A percentile compares a stretch with the other conserved stretches of the same genome.
These are phyloP conservation scores for Scophthalmus maximus DNA, from an alignment of 2,113 vertebrate species.

Conservation along the genomic window DNA sequence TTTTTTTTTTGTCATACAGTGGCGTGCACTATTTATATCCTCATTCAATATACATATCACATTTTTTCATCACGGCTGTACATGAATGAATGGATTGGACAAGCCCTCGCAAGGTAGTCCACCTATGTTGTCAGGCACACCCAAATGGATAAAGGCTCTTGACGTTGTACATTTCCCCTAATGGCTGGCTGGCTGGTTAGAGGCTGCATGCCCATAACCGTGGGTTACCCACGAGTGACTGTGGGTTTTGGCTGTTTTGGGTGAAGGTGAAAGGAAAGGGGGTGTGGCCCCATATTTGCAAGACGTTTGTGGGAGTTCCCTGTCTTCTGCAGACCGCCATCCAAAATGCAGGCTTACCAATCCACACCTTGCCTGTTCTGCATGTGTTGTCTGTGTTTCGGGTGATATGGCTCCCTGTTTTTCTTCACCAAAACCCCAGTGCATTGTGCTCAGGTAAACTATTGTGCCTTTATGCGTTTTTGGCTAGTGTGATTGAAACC, in stretches of 20 bases:
- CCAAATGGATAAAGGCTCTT: slow-evolving; percentile 46
- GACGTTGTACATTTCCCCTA: slow-evolving; percentile 44
- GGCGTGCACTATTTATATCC: slow-evolving; percentile 76
- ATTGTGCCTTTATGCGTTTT: slow-evolving; percentile 39
- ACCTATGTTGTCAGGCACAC: slow-evolving; percentile 44
- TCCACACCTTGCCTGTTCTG: slow-evolving; percentile 8
- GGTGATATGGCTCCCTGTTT: slow-evolving; percentile 1
- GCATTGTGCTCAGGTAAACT: slow-evolving; percentile 36
- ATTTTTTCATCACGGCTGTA: slow-evolving; percentile 65
- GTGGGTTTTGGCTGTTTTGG: slow-evolving; percentile 64
- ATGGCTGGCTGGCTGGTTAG: slow-evolving; percentile 54
- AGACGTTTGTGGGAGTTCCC: slow-evolving; percentile 40
- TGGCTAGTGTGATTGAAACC: slow-evolving; percentile 47
- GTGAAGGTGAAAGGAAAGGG: slow-evolving; percentile 51
- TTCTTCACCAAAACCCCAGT: neutral
- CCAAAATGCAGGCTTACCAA: slow-evolving; percentile 26
- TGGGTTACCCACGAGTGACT: slow-evolving; percentile 75
- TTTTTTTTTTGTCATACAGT: slow-evolving; percentile 50
- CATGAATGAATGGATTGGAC: slow-evolving; percentile 68
- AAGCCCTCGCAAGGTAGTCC: slow-evolving; percentile 37
- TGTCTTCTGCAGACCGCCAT: slow-evolving; percentile 45
- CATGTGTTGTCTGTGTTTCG: slow-evolving; percentile 25
- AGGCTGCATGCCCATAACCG: slow-evolving; percentile 57
- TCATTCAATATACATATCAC: slow-evolving; percentile 77
- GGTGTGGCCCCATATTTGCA: slow-evolving; percentile 48